phyloP scores from a whole-genome alignment of 2,888 invertebrate species.

The Amphipyra tragopoginis region DNA sequence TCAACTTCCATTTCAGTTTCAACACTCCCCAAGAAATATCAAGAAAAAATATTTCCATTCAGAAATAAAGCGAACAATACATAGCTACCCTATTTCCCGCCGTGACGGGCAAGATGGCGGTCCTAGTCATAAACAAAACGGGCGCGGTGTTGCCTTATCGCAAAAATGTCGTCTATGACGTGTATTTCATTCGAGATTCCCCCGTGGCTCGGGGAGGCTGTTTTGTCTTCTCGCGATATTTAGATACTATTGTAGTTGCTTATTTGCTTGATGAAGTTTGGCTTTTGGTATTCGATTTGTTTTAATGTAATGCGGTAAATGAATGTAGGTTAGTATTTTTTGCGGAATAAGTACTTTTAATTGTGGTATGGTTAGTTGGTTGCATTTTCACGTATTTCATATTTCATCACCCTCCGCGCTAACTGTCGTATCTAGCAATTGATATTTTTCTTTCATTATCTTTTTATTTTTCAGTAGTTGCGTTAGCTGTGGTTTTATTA shows the following conservation, averaged over 20 bases:
- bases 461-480: too few species aligned
- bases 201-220: slow-evolving; percentile 64
- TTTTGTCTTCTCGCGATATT: slow-evolving; percentile 66
- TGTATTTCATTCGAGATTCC: slow-evolving; percentile 77
- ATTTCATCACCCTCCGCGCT: too few species aligned
- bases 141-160: slow-evolving; percentile 76
- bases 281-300: slow-evolving; percentile 33
- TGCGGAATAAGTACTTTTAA: not conserved
- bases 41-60: slow-evolving; percentile 26
- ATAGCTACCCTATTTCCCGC: slow-evolving; percentile 59
- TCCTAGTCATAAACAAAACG: slow-evolving; percentile 76
- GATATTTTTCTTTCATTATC: too few species aligned
- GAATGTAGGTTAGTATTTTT: slow-evolving; percentile 37
- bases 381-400: not conserved
- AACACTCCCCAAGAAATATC: slow-evolving; percentile 4
- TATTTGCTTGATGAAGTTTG: slow-evolving; percentile 49
- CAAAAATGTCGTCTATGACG: slow-evolving; percentile 80
- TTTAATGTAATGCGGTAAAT: slow-evolving; percentile 26
- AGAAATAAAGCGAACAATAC: slow-evolving; percentile 45
- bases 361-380: not conserved
- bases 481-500: too few species aligned
- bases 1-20: not conserved
- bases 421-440: too few species aligned
- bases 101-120: slow-evolving; percentile 74
- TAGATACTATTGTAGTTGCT: slow-evolving; percentile 62